These are phyloP conservation scores for Leptopilina syphax DNA, from an alignment of 2,888 invertebrate species.

Conservation along the genomic window DNA sequence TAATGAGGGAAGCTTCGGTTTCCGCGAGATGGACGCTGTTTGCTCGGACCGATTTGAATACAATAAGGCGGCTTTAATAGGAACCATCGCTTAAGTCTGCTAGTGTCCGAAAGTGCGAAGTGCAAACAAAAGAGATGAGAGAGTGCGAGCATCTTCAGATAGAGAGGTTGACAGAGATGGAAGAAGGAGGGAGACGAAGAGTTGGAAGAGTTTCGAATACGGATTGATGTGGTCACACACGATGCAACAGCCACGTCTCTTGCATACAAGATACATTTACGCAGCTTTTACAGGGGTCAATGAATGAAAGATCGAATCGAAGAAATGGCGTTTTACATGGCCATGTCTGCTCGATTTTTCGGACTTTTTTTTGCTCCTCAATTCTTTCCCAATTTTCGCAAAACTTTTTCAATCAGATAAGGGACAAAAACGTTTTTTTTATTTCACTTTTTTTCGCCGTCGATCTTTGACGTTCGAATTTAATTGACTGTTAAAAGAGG, in stretches of 20 bases:
- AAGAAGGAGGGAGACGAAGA: constrained; percentile 48
- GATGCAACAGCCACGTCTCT: constrained; percentile 70
- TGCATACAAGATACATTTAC: constrained; percentile 68
- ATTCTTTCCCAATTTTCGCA: neutral
- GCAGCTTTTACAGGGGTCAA: constrained; percentile 59
- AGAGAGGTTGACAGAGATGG: constrained; percentile 51
- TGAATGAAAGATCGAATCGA: constrained; percentile 45
- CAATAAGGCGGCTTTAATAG: constrained; percentile 72
- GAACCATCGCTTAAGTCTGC: constrained; percentile 61
- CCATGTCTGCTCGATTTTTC: constrained; percentile 50
- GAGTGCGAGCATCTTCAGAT: constrained; percentile 43
- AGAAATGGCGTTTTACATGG: constrained; percentile 44
- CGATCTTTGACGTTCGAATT: neutral
- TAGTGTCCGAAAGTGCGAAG: constrained; percentile 70
- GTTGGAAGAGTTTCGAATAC: constrained; percentile 64
- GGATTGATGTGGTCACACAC: constrained; percentile 76
- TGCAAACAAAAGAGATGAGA: constrained; percentile 69
- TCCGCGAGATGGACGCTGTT: constrained; percentile 44
- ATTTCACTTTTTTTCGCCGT: neutral
- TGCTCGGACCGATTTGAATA: constrained; percentile 70
- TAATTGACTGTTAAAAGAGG: neutral
- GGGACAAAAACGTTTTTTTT: neutral
- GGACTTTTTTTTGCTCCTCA: no score
- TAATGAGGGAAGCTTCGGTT: constrained; percentile 41
- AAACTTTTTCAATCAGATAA: neutral